Base-by-base conservation (phyloP, 2,797 vertebrate species). In the Labroides dimidiatus region DNA sequence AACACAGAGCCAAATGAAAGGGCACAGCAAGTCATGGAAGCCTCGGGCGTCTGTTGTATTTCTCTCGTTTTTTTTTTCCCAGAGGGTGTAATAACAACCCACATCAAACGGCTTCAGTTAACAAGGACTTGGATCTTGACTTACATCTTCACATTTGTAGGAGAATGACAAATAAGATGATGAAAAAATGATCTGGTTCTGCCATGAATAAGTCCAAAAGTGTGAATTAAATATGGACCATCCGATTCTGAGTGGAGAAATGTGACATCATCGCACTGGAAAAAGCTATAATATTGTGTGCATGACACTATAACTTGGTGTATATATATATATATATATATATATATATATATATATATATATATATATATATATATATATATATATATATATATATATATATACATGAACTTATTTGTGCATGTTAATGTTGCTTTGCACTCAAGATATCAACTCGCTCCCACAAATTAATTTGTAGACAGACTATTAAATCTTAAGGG, bases 1-100 rank as follows among this genome's bases (percentile, higher is more conserved):
- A 63, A 64, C 75, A 57, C 47, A 54, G 51, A 27, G 60, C 50
- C 23, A 71, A 82, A 82, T 85, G 49, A 78, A 82, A 84, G 67
- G n/a, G 64, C 71, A 72, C 14, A 51, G 50, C 58, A 44, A 69
- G 77, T 45, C 66, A 42, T 13, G 19, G 41, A 63, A 53, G 49
- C 75, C 72, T 57, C 33, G 24, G 77, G 60, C 27, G 42, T 58
- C 42, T 76, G 21, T 55, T 81, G 60, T 68, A 36, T 72, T 45
- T 39, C 11, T 33, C 44, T 39, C 10, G 43, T 57, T 52, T 33
- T 24, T 15, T 33, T 27, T 30, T 42, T 20, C 23, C 45, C 52
- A 71, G 21, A 50, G 69, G 65, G 42, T 41, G 39, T 33, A 21
- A 48, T 39, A 58, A 54, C 51, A 56, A 10, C 33, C 24, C 33